phyloP scores from a whole-genome alignment of 2,113 vertebrate species.

The Tupaia tana region DNA sequence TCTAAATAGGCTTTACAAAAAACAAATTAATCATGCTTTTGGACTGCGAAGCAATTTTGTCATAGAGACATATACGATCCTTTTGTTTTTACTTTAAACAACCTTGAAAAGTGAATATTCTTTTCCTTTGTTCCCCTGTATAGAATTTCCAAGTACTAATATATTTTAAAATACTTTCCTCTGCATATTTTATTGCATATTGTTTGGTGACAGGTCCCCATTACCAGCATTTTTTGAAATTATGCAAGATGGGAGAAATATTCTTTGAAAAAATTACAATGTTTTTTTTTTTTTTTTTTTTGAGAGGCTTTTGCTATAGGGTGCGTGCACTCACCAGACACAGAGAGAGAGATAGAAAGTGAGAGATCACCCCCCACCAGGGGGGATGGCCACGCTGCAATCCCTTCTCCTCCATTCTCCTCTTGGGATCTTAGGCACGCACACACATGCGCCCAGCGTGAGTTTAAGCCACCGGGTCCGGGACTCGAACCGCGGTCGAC shows the following conservation, averaged over 20 bases:
- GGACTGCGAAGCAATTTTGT: slow-evolving; percentile 38
- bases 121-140: not conserved
- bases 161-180: not conserved
- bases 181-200: not conserved
- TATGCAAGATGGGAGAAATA: not conserved
- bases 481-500: too few relatives aligned
- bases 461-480: too few relatives aligned
- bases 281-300: too few relatives aligned
- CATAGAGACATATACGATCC: not conserved
- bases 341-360: too few relatives aligned
- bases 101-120: not conserved
- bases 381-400: too few relatives aligned
- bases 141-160: not conserved
- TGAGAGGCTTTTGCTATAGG: too few relatives aligned
- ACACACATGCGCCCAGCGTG: too few relatives aligned
- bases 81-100: slow-evolving; percentile 32
- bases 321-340: too few relatives aligned
- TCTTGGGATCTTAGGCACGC: too few relatives aligned
- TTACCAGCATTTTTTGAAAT: not conserved
- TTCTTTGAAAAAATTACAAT: not conserved
- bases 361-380: too few relatives aligned
- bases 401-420: too few relatives aligned
- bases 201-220: not conserved
- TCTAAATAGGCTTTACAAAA: slow-evolving; percentile 51
- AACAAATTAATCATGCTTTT: slow-evolving; percentile 30